Evolutionary conservation across 1,140 invertebrate genomes (phyloP).

Genomic region (Chelonus insularis): DNA sequence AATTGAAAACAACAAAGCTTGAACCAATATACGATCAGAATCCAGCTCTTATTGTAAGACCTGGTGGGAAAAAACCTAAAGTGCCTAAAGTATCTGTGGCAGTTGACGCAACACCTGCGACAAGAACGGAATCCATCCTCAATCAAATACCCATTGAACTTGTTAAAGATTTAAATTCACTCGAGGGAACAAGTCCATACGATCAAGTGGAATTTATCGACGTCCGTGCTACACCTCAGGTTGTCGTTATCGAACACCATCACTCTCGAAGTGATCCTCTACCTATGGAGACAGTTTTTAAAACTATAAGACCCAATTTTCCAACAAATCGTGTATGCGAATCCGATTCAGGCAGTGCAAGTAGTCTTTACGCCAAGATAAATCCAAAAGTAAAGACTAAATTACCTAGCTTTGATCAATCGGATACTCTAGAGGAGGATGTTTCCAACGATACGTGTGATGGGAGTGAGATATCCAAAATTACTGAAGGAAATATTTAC

Average conservation of each 20-base stretch:
- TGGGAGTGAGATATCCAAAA: constrained; percentile 1
- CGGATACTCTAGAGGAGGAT: constrained; percentile 25
- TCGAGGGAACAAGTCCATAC: constrained; percentile 22
- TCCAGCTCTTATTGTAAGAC: constrained; percentile 58
- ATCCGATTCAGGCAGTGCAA: constrained; percentile 52
- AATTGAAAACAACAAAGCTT: constrained; percentile 49
- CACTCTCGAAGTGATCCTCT: constrained; percentile 73
- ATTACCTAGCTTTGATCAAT: constrained; percentile 29
- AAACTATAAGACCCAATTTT: constrained; percentile 39
- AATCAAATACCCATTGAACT: constrained; percentile 76
- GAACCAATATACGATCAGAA: constrained; percentile 53
- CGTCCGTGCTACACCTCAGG: constrained; percentile 39
- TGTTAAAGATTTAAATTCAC: constrained; percentile 52
- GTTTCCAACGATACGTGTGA: constrained; percentile 18
- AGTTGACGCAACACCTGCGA: constrained; percentile 73
- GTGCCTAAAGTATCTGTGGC: constrained; percentile 72
- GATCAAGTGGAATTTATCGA: constrained; percentile 19
- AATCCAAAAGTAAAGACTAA: constrained; percentile 50
- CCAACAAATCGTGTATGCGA: constrained; percentile 44
- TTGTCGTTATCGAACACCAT: constrained; percentile 63
- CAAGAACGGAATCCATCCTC: constrained; percentile 70
- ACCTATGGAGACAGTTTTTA: constrained; percentile 48
- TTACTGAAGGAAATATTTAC: constrained; percentile 44
- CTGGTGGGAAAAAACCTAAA: constrained; percentile 55
- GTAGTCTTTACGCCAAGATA: constrained; percentile 56